Evolutionary conservation across 2,797 vertebrate genomes (phyloP), one percentile per base, ranked within the genome.

Genomic region (Pipistrellus pipistrellus): DNA sequence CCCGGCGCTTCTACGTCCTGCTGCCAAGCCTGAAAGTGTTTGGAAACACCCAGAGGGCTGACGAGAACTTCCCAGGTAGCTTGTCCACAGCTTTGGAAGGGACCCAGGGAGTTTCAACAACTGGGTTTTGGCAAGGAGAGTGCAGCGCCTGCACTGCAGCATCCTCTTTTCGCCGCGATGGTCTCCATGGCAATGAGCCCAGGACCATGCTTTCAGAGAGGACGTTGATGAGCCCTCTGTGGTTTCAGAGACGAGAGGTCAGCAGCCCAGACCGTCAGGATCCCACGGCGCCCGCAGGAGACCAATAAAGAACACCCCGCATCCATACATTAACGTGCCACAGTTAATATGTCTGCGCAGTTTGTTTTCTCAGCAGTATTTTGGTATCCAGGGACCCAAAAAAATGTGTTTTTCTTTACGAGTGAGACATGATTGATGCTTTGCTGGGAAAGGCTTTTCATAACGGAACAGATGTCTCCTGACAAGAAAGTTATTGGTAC

Each of bases 361-460:
- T 96, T 95, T 97, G 90, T 96, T 96, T 96, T 97, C 87, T 94
- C 95, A 96, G 95, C 95, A 95, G 66, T 88, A 88, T 96, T 96
- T 90, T 95, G 82, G 69, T 96, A 90, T 92, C 96, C 93, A 55
- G 95, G 87, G 96, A 96, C 85, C 32, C 32, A 12, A 62, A 93
- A 90, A 95, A 95, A 95, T 85, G 55, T 88, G 87, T 83, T 97
- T 96, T 91, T 83, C 93, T 85, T 97, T 95, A 93, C 64, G 94
- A 96, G 92, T 91, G 75, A 93, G 91, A 93, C 82, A 95, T 95
- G 97, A 97, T 94, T 93, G 97, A 97, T 97, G 91, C 72, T 95
- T 97, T 89, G 83, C 81, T 92, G 69, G 68, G 83, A 95, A 35
- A 94, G 88, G 32, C 93, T 88, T 95, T 95, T 96, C 96, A 90